Evolutionary conservation across 2,113 vertebrate species (phyloP), one percentile per base, ranked within the genome.

Genomic region (Lophotis ruficrista): DNA sequence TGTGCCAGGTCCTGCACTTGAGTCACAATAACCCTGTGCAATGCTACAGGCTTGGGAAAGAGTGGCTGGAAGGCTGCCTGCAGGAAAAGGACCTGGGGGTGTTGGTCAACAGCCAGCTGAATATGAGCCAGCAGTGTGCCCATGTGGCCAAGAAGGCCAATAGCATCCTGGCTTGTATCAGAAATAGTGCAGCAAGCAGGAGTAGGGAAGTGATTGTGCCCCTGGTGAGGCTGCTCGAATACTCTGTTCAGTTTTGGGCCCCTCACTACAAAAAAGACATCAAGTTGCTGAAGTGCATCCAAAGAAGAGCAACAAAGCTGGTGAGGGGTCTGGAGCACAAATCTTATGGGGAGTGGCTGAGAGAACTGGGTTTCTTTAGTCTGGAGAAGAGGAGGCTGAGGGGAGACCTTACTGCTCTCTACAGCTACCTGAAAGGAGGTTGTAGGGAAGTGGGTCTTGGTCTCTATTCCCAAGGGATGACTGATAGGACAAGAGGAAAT

Each of bases 371-470:
- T 41, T 41, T 41, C 41, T 25, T 65, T 0, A 1, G 45, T 1
- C 22, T 65, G 18, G 20, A 80, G 48, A 19, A 68, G 25, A 37
- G 37, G 33, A 38, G 20, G 25, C 28, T 69, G 5, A 23, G 12
- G 19, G 22, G 22, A 22, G 14, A n/a, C 6, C 6, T 54, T 27
- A 20, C 2, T 1, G 0, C 12, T n/a, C 20, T 41, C 43, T 41
- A 33, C 13, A 64, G 4, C 11, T 50, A 19, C 30, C 38, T 56
- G 27, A 41, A 33, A 61, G 18, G 24, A 69, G 11, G 12, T 0
- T 19, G 6, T 13, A 69, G 13, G 7, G 7, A 41, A 28, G 21
- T 25, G 6, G 3, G 11, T 1, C 1, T n/a, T 0, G 0, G 41
- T 5, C 15, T 82, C 41, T 41, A 12, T 41, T 41, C 24, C 37